phyloP scores from a whole-genome alignment of 2,797 vertebrate genomes.

The Danio albolineatus region DNA sequence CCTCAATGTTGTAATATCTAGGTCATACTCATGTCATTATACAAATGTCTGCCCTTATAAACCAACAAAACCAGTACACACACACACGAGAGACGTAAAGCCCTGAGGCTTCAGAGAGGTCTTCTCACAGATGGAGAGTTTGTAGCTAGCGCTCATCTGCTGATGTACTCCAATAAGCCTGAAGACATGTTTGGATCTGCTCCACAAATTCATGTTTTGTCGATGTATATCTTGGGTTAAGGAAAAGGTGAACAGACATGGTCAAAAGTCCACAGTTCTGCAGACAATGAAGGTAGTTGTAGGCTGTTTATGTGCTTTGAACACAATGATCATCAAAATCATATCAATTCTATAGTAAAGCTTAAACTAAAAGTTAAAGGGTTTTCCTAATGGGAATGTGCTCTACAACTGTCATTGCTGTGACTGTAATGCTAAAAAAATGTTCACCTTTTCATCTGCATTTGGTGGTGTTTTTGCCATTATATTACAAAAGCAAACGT shows the following conservation, averaged over 20 bases:
- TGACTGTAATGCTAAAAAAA: too few relatives aligned
- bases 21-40: too few relatives aligned
- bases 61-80: too few relatives aligned
- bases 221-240: neutral
- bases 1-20: too few relatives aligned
- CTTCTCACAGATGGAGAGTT: neutral
- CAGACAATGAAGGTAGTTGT: neutral
- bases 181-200: neutral
- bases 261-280: neutral
- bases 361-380: too few relatives aligned
- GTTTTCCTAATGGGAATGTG: neutral
- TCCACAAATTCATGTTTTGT: neutral
- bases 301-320: neutral
- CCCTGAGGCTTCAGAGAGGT: slow-evolving; percentile 3
- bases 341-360: neutral
- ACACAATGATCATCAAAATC: neutral
- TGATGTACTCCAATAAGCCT: neutral
- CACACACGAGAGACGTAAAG: neutral
- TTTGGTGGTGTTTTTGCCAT: too few relatives aligned
- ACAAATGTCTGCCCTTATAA: too few relatives aligned
- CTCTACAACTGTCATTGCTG: too few relatives aligned
- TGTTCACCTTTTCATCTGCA: too few relatives aligned
- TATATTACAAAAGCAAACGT: too few relatives aligned
- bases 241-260: neutral
- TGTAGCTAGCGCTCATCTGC: neutral